Base-by-base conservation (phyloP, 2,797 vertebrate genomes). In the Tokudaia muenninki region DNA sequence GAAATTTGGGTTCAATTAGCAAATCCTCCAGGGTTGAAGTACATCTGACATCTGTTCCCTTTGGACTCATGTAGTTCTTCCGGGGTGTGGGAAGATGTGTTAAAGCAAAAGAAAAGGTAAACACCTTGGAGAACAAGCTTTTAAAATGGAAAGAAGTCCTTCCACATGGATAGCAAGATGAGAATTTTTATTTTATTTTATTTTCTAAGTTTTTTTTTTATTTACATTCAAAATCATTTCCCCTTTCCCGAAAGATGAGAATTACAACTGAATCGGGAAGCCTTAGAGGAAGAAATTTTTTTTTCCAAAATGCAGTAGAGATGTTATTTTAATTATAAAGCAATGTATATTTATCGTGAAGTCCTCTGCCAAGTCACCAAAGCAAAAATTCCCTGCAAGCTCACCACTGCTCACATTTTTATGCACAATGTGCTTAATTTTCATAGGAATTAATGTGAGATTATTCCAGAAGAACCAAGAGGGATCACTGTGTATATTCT, bases 391-490 rank as follows among this genome's bases (percentile, higher is more conserved):
- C 34, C 83, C 44, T 93, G 21, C 83, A 92, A 93, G 41, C 34
- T 61, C 70, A 95, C 59, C 21, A 83, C 37, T 94, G 52, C 59
- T 70, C 83, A 57, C 52, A 92, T 84, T 91, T 94, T 92, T 24
- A 89, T 91, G 16, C 59, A 81, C 1, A 88, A 1, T 47, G 29
- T 88, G 16, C 91, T 75, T 82, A 81, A 74, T 90, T 95, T 96
- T 94, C 65, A n/a, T 79, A 92, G 86, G 95, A 92, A 94, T 63
- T 87, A 97, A 89, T 94, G 34, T 96, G 80, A 96, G 41, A 91
- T 92, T 89, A 34, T 92, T 91, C 29, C 34, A 87, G 59, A 91
- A 80, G 50, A 94, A 93, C 47, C 78, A 94, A 91, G 70, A 96
- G 44, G 44, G 59, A 88, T 50, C 94, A 50, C 67, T 84, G 19